phyloP scores from a whole-genome alignment of 2,797 vertebrate genomes.

The Macropus fuliginosus region DNA sequence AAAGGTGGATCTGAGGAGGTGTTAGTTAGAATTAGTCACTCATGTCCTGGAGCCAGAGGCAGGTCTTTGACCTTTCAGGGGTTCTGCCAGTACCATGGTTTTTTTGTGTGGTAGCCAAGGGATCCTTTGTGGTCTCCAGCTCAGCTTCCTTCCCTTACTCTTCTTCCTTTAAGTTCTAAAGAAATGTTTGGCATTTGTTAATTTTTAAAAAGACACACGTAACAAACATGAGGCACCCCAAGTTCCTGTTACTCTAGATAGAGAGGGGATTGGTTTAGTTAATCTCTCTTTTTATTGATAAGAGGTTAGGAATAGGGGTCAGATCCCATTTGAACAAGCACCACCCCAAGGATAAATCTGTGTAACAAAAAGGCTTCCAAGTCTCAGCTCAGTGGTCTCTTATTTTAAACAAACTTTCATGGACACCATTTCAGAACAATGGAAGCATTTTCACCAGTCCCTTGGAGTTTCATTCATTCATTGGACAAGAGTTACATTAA shows the following conservation, averaged over 20 bases:
- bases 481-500: background rate
- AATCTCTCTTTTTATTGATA: background rate
- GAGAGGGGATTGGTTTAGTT: background rate
- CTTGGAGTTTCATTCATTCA: background rate
- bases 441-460: background rate
- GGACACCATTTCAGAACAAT: background rate
- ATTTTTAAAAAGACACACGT: background rate
- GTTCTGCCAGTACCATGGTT: background rate
- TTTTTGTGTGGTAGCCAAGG: background rate
- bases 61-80: background rate
- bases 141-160: constrained; percentile 3
- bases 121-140: background rate
- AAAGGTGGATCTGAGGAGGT: background rate
- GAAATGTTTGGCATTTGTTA: background rate
- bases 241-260: background rate
- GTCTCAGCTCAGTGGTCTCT: background rate
- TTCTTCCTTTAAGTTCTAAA: background rate
- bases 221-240: background rate
- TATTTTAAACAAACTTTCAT: background rate
- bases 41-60: background rate
- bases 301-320: background rate
- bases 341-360: background rate
- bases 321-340: background rate
- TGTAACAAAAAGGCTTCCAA: background rate
- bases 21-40: background rate